These are phyloP conservation scores for Microtus pennsylvanicus DNA, from an alignment of 2,113 vertebrate species.

Conservation along the genomic window DNA sequence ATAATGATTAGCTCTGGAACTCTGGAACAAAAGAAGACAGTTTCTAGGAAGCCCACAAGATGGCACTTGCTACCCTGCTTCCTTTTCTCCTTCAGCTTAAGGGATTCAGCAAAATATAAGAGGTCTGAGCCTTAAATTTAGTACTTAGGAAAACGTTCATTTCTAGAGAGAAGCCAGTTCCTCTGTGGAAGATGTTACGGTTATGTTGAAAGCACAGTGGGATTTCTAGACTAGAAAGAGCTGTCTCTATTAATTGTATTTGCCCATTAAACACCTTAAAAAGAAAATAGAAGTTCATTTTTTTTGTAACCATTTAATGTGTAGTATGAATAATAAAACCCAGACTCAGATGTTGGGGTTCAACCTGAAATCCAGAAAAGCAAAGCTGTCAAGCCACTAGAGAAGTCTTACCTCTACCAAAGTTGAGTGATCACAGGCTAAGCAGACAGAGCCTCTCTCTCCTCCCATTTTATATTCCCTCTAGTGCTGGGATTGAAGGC, in stretches of 20 bases:
- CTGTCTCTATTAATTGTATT: neutral
- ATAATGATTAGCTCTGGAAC: constrained; percentile 3
- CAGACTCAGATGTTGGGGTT: too few species aligned
- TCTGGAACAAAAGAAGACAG: constrained; percentile 16
- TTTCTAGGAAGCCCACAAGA: constrained; percentile 85
- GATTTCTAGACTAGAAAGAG: neutral
- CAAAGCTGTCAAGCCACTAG: too few species aligned
- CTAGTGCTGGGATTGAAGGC: too few species aligned
- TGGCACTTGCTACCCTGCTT: constrained; percentile 86
- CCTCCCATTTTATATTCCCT: too few species aligned
- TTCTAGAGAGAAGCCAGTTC: neutral
- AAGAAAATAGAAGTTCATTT: neutral
- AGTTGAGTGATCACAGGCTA: too few species aligned
- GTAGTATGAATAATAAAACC: neutral
- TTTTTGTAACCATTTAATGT: neutral
- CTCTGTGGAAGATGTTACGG: constrained; percentile 18
- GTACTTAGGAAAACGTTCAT: constrained; percentile 38
- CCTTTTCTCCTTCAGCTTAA: constrained; percentile 39
- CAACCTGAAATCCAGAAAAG: too few species aligned
- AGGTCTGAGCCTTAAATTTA: constrained; percentile 52
- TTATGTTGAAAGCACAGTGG: constrained; percentile 45
- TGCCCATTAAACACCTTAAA: neutral
- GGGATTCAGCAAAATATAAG: constrained; percentile 29
- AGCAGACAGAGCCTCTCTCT: too few species aligned
- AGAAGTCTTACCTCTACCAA: too few species aligned